Percentiles rank a stretch among this genome's conserved stretches.
Conservation (phyloP, 53 echinoderm and acorn worm genomes). For the Arbacia lixula region DNA sequence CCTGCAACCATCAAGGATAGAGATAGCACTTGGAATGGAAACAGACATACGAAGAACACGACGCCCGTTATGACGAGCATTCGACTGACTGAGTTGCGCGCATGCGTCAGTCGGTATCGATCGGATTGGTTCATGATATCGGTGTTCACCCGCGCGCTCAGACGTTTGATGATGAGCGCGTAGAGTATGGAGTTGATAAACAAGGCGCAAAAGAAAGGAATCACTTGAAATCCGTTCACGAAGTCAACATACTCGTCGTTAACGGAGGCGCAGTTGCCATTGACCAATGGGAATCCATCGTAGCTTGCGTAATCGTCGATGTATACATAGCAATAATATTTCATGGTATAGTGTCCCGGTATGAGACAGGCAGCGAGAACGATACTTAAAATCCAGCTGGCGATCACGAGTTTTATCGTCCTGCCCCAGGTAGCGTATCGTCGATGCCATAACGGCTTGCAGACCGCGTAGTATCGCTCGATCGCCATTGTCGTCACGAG, state of each 20-base stretch:
- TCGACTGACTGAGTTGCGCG: conserved; percentile 22
- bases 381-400: conserved; percentile 58
- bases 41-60: conserved; percentile 44
- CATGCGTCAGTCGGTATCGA: background rate
- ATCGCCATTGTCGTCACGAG: conserved; percentile 68
- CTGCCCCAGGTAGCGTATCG: conserved; percentile 56
- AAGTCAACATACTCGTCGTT: conserved; percentile 33
- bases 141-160: conserved; percentile 37
- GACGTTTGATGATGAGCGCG: conserved; percentile 63
- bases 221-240: conserved; percentile 48
- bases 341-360: conserved; percentile 53
- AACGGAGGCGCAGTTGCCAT: conserved; percentile 52
- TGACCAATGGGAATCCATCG: conserved; percentile 26
- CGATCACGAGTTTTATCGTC: conserved; percentile 45
- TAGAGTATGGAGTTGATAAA: conserved; percentile 59
- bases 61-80: conserved; percentile 59
- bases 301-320: conserved; percentile 11
- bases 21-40: conserved; percentile 30
- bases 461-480: conserved; percentile 76
- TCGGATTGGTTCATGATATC: conserved; percentile 9
- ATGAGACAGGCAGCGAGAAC: conserved; percentile 50
- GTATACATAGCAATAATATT: conserved; percentile 47
- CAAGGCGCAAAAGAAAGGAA: conserved; percentile 74
- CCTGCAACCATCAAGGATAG: conserved; percentile 50
- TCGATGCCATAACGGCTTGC: conserved; percentile 66